Conservation (phyloP, 2,113 vertebrate genomes). For the Electrona antarctica region DNA sequence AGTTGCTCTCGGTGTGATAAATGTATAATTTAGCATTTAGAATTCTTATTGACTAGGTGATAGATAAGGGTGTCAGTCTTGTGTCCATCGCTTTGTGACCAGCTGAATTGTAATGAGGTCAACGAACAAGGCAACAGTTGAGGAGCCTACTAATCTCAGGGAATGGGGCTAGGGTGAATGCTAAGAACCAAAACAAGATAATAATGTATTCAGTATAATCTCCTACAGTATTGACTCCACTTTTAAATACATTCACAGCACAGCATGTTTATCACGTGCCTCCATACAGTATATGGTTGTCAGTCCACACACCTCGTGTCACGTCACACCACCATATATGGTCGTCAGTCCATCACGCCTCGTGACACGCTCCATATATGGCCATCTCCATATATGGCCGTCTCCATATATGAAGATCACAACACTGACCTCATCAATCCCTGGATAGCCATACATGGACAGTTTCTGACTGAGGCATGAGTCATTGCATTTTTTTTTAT, state of each 20-base stretch:
- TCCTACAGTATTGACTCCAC: not conserved
- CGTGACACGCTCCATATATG: no score
- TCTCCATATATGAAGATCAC: no score
- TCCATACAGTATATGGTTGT: no score
- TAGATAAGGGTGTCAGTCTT: constrained; percentile 33
- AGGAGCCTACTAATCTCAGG: not conserved
- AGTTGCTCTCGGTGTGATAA: constrained; percentile 8
- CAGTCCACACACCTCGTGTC: no score
- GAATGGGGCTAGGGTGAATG: not conserved
- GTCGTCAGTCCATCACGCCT: no score
- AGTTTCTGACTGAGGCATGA: no score
- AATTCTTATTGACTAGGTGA: constrained; percentile 50
- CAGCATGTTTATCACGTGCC: not conserved
- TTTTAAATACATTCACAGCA: not conserved
- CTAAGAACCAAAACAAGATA: not conserved
- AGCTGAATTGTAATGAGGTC: constrained; percentile 7
- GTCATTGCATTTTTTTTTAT: no score
- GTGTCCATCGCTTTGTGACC: not conserved
- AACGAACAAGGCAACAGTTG: not conserved
- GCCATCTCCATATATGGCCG: no score
- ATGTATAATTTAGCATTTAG: constrained; percentile 32
- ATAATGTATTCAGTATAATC: not conserved
- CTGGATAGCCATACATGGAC: no score
- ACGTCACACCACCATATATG: no score
- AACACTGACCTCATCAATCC: no score